Conservation (phyloP, 2,888 invertebrate genomes). For the Lamellibrachia columna region DNA sequence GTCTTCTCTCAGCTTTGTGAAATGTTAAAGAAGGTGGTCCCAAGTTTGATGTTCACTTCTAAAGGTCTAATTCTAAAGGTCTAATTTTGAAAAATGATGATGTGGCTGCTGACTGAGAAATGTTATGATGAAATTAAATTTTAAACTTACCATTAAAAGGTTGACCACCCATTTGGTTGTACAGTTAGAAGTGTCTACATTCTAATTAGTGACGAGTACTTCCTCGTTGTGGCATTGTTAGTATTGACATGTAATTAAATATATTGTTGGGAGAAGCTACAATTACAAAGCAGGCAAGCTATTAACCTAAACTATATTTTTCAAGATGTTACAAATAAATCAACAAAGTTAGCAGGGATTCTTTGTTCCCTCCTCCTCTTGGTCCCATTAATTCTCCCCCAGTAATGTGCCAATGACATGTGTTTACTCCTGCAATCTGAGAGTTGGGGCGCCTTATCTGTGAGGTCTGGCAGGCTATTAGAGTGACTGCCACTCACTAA, state of each 20-base stretch:
- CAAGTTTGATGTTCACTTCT: too few species aligned
- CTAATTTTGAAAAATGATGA: too few species aligned
- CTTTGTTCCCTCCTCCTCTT: not conserved
- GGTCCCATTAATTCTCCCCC: not conserved
- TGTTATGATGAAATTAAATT: too few species aligned
- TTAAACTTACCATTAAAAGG: too few species aligned
- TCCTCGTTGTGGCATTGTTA: not conserved
- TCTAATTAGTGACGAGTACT: slow-evolving; percentile 5
- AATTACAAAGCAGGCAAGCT: not conserved
- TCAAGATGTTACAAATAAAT: not conserved
- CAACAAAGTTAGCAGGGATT: not conserved
- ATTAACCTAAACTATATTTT: not conserved
- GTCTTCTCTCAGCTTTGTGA: too few species aligned
- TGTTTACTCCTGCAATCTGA: not conserved
- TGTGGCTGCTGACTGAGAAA: too few species aligned
- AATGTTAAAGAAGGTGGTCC: too few species aligned
- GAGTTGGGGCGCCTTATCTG: not conserved
- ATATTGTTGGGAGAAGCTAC: not conserved
- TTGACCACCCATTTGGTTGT: too few species aligned
- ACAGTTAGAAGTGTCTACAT: too few species aligned
- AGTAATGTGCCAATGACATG: not conserved
- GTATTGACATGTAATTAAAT: not conserved
- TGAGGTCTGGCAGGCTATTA: not conserved
- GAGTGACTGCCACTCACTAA: not conserved
- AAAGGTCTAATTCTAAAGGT: too few species aligned